Evolutionary conservation across 2,113 vertebrate genomes (phyloP).

Genomic region (Galeopterus variegatus): DNA sequence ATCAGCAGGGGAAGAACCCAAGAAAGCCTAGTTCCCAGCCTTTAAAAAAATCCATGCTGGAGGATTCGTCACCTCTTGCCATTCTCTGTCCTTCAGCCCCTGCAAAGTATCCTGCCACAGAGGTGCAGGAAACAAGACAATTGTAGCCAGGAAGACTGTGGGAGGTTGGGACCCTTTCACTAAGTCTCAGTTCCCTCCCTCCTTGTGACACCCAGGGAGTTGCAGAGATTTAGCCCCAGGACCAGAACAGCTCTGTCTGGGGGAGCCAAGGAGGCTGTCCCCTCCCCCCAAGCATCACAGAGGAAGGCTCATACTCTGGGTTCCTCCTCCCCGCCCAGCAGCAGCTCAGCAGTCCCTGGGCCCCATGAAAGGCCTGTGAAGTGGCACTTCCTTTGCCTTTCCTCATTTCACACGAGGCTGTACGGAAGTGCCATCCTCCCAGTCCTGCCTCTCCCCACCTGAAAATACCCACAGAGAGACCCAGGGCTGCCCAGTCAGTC

Average conservation of each 20-base stretch:
- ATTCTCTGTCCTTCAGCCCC: neutral
- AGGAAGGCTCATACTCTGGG: slow-evolving; percentile 68
- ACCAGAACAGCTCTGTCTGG: neutral
- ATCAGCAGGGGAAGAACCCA: slow-evolving; percentile 63
- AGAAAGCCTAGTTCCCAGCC: slow-evolving; percentile 58
- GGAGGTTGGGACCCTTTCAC: neutral
- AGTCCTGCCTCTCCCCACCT: slow-evolving; percentile 52
- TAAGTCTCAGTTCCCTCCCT: slow-evolving; percentile 17
- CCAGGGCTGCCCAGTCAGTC: slow-evolving; percentile 15
- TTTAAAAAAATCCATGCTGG: neutral
- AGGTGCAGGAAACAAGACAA: neutral
- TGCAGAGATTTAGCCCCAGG: neutral
- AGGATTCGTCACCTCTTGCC: neutral
- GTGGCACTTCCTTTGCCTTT: slow-evolving; percentile 80
- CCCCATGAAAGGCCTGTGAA: slow-evolving; percentile 75
- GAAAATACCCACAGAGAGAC: slow-evolving; percentile 77
- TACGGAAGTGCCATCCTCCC: slow-evolving; percentile 51
- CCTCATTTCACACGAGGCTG: slow-evolving; percentile 63
- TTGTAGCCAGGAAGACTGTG: neutral
- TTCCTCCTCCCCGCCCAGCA: slow-evolving; percentile 65
- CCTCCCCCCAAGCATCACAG: slow-evolving; percentile 63
- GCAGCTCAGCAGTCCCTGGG: slow-evolving; percentile 66
- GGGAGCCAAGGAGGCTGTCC: slow-evolving; percentile 31
- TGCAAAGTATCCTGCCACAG: neutral
- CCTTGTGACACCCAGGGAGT: neutral